Base-by-base conservation (phyloP, 2,888 invertebrate species). In the Acleris literana region DNA sequence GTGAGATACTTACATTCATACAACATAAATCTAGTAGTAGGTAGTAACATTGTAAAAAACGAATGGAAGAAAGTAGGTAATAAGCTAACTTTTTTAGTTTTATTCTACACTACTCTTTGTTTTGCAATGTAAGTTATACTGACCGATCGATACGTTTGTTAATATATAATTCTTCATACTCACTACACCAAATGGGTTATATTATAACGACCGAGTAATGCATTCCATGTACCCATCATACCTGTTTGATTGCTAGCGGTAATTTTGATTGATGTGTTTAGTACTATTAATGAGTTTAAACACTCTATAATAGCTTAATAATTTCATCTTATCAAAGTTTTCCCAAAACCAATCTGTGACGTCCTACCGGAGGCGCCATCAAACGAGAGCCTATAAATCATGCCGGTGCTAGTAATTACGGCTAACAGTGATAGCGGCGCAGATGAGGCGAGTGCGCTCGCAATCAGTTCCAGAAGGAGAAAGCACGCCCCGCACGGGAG, bases 401-500 rank as follows among this genome's bases (percentile, higher is more conserved):
- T 39, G 51, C 17, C 49, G 17, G 46, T n/a, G 48, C 39, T 18
- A 33, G 22, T 44, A 39, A 57, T 57, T 62, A 66, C 62, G 57
- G 48, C 61, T 61, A 46, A 52, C 46, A 62, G 51, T 66, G 57
- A 57, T 46, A 56, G 33, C 44, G 48, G 22, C 57, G 48, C 57
- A 57, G 61, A 61, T 61, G 44, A 61, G 5, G 46, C 44, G 52
- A 66, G 57, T 57, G 62, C 62, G 48, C 59, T 48, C 60, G 39
- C 58, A 62, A 62, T 59, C 49, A 55, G 61, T 53, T 48, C 17
- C 44, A 58, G 53, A 43, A 11, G 52, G 83, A 87, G 84, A 86
- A 86, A 86, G 86, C 76, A 81, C 84, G 80, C 78, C 76, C 80
- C 79, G 78, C 75, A 83, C 87, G 78, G 89, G 80, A 87, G 89